These are phyloP conservation scores for Epizoanthus fatuus DNA, from an alignment of 92 coral and sea anemone species.

Conservation along the genomic window DNA sequence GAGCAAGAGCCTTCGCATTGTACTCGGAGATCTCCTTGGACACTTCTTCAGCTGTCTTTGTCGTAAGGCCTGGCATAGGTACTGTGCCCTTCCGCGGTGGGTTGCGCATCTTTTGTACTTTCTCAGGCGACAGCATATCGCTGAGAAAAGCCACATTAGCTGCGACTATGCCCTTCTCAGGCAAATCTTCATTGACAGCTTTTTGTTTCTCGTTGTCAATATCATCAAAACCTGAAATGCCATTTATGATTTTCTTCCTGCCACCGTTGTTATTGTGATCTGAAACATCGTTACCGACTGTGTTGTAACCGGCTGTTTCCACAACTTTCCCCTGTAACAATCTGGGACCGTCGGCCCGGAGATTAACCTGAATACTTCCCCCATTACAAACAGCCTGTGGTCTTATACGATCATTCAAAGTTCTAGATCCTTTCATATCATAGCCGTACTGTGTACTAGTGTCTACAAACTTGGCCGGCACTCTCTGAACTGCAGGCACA, in stretches of 20 bases:
- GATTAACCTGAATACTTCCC: constrained; percentile 36
- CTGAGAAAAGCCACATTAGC: constrained; percentile 88
- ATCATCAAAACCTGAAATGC: constrained; percentile 28
- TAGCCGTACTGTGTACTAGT: background rate
- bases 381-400: constrained; percentile 42
- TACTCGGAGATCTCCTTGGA: constrained; percentile 91
- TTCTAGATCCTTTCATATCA: background rate
- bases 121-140: constrained; percentile 86
- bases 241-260: constrained; percentile 19
- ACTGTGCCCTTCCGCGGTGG: constrained; percentile 82
- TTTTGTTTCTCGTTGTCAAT: constrained; percentile 50
- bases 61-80: constrained; percentile 93
- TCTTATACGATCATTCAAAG: background rate
- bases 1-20: constrained; percentile 94
- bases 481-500: constrained; percentile 70
- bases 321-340: constrained; percentile 11
- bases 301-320: constrained; percentile 21
- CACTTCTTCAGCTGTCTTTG: constrained; percentile 83
- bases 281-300: constrained; percentile 26
- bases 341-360: constrained; percentile 50
- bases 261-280: constrained; percentile 61
- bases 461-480: constrained; percentile 38
- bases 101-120: constrained; percentile 48
- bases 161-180: constrained; percentile 92
- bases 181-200: constrained; percentile 53